phyloP scores from a whole-genome alignment of 2,888 invertebrate genomes.

The Drosophila ustulata region DNA sequence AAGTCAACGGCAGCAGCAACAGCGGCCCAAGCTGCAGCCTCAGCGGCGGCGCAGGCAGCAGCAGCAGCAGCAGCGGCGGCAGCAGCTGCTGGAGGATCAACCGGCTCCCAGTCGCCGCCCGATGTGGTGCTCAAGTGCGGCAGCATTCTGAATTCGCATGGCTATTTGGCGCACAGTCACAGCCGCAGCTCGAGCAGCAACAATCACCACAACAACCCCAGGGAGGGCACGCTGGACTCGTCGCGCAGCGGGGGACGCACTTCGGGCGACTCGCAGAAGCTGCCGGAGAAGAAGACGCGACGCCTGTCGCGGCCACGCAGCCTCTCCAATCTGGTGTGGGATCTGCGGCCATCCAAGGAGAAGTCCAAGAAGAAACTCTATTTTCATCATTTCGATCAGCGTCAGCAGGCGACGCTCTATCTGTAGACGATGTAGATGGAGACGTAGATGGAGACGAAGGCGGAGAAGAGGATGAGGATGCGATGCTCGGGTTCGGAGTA shows the following conservation, averaged over 20 bases:
- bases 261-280: conserved; percentile 92
- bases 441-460: not conserved
- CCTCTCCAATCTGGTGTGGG: conserved; percentile 95
- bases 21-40: conserved; percentile 29
- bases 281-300: conserved; percentile 93
- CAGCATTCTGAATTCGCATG: conserved; percentile 76
- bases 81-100: conserved; percentile 19
- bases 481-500: conserved; percentile 29
- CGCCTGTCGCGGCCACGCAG: conserved; percentile 93
- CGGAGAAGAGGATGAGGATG: conserved; percentile 22
- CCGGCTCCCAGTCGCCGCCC: conserved; percentile 66
- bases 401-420: conserved; percentile 85
- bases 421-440: conserved; percentile 66
- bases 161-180: conserved; percentile 68
- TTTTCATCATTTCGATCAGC: conserved; percentile 85
- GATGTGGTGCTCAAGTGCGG: conserved; percentile 83
- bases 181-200: conserved; percentile 83
- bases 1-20: conserved; percentile 73
- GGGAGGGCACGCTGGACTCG: conserved; percentile 94
- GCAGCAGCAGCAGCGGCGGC: conserved; percentile 33
- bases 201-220: conserved; percentile 83
- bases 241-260: conserved; percentile 95
- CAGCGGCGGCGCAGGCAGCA: conserved; percentile 33
- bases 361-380: conserved; percentile 85
- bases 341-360: conserved; percentile 86